Evolutionary conservation across 2,797 vertebrate genomes (phyloP).

Genomic region (Sphenodon punctatus): DNA sequence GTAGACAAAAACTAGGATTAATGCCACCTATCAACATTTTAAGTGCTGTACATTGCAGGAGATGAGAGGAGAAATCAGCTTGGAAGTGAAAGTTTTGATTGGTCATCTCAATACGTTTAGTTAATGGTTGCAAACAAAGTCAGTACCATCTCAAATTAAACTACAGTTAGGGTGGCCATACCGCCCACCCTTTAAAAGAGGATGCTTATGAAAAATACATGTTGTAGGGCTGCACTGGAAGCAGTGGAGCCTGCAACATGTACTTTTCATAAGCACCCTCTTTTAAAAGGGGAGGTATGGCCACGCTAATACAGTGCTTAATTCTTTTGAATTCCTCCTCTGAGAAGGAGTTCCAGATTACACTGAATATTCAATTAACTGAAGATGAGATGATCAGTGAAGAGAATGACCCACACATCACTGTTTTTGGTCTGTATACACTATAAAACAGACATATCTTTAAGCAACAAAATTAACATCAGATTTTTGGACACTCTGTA

Average conservation of each 20-base stretch:
- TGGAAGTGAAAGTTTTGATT: neutral
- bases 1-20: too few species aligned
- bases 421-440: neutral
- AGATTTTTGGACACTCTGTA: neutral
- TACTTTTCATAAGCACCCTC: too few species aligned
- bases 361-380: neutral
- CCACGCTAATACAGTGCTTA: too few species aligned
- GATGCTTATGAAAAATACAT: too few species aligned
- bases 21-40: too few species aligned
- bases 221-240: too few species aligned
- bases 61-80: neutral
- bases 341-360: neutral
- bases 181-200: too few species aligned
- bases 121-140: neutral
- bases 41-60: neutral
- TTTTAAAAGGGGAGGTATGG: too few species aligned
- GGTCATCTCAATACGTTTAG: neutral
- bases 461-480: neutral
- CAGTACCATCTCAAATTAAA: neutral
- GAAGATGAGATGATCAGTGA: accelerated
- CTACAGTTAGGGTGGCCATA: too few species aligned
- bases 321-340: too few species aligned
- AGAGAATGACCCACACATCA: neutral
- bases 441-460: neutral
- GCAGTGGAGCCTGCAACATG: too few species aligned